Percentiles rank a stretch among this genome's conserved stretches.
Conservation (phyloP, 2,797 vertebrate species). For the Acrocephalus scirpaceus region DNA sequence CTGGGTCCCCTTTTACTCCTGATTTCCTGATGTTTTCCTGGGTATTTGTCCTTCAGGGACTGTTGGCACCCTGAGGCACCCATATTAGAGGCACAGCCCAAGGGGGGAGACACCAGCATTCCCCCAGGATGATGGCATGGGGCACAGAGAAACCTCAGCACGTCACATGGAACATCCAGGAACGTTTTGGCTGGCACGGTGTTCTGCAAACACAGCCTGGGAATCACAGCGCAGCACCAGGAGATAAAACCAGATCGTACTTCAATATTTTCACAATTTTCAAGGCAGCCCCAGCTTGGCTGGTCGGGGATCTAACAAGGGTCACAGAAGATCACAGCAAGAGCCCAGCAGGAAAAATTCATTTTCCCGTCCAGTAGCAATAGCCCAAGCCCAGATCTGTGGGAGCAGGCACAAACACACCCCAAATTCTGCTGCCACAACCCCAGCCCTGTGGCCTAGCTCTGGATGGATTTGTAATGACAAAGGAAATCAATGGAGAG, state of each 20-base stretch:
- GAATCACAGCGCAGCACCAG: background rate
- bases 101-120: accelerated
- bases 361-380: background rate
- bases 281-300: background rate
- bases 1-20: background rate
- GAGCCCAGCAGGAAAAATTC: background rate
- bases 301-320: too few relatives aligned
- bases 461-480: background rate
- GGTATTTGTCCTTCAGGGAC: background rate
- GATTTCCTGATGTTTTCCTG: background rate
- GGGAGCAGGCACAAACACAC: accelerated
- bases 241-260: background rate
- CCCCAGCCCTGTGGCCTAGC: accelerated
- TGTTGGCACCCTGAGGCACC: background rate
- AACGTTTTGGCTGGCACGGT: accelerated
- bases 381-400: background rate
- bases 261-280: background rate
- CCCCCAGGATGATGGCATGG: accelerated
- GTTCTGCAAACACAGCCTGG: background rate
- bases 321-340: background rate
- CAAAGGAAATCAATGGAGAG: background rate
- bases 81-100: background rate
- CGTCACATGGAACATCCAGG: accelerated
- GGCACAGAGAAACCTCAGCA: background rate
- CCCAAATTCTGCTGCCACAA: background rate